phyloP scores from a whole-genome alignment of 2,113 vertebrate species.

The Leuciscus idus region DNA sequence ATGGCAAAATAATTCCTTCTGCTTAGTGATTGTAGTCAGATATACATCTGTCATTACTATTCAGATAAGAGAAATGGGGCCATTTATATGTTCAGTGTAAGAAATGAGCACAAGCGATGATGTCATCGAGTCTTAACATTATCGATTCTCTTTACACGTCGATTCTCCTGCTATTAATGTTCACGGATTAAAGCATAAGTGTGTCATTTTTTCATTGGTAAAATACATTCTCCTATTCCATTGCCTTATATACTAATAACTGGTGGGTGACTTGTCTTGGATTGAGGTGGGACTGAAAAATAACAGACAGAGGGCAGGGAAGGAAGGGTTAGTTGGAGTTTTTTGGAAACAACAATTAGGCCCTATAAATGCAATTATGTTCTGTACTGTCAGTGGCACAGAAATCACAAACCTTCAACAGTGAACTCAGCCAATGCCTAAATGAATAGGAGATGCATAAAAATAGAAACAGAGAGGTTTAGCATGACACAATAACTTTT shows the following conservation, averaged over 20 bases:
- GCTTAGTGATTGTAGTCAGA: constrained; percentile 24
- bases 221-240: neutral
- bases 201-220: neutral
- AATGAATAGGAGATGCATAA: neutral
- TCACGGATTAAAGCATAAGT: neutral
- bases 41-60: constrained; percentile 9
- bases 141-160: neutral
- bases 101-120: neutral
- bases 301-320: neutral
- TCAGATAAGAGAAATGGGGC: neutral
- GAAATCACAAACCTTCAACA: neutral
- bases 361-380: neutral
- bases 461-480: neutral
- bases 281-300: neutral
- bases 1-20: constrained; percentile 32
- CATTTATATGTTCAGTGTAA: neutral
- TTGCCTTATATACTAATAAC: neutral
- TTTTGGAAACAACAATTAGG: neutral
- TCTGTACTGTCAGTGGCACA: neutral
- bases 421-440: neutral
- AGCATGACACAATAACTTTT: neutral
- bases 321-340: neutral
- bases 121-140: neutral
- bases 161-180: neutral
- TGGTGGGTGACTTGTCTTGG: too few species aligned